Evolutionary conservation across 2,888 invertebrate species (phyloP), one percentile per base, ranked within the genome.

Genomic region (Mythimna impura): DNA sequence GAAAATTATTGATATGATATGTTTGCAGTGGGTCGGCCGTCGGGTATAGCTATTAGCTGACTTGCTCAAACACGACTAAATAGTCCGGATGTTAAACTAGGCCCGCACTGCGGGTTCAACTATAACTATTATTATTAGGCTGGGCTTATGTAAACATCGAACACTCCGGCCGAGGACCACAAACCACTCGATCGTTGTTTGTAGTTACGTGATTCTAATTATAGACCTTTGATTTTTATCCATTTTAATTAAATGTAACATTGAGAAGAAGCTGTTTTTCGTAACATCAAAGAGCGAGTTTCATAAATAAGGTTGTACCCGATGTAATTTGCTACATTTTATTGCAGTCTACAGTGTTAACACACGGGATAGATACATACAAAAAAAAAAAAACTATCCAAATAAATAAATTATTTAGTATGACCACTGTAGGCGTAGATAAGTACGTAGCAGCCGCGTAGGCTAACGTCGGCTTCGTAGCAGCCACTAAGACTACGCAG

Each of bases 1-100:
- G 9, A 52, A 52, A 20, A n/a, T 52, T n/a, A 52, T 20, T 2
- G 9, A 70, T 52, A 50, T 50, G n/a, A 22, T 30, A 47, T 75
- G 65, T 73, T 78, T 74, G 30, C 30, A 8, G 34, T 54, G 43
- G 54, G 54, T 57, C 30, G 20, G 50, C 30, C 3, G 30, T 30
- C 30, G 30, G 30, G 43, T 7, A 20, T 22, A 47, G 47, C 36
- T 71, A 67, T 40, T 75, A 74, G 66, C 20, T 22, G 55, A n/a
- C 10, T 50, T 47, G 60, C 57, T 50, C 67, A 67, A 76, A 66
- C 60, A 64, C 22, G 55, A 17, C 36, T 50, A 30, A 47, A 47
- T 17, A 25, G 20, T 17, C 68, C 76, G 76, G 83, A 83, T 79
- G 82, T 82, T 74, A 58, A 57, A 58, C 58, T 43, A 69, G 54